A percentile compares a stretch with the other conserved stretches of the same genome.
Conservation (phyloP, 1,140 invertebrate species). For the Homalodisca vitripennis region DNA sequence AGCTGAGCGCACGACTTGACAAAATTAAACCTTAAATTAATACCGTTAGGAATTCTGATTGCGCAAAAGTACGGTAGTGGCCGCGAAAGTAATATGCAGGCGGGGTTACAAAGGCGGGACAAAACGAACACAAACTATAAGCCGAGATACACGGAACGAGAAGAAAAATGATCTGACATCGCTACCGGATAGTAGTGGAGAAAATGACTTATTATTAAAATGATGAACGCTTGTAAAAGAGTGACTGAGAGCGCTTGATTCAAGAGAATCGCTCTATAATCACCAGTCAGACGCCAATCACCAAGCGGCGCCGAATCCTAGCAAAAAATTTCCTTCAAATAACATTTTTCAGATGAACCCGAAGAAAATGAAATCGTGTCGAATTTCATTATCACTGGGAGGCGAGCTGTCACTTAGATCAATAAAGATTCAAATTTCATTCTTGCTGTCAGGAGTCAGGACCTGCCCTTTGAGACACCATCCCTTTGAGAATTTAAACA, state of each 20-base stretch:
- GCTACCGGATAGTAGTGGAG: constrained; percentile 19
- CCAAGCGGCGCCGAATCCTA: constrained; percentile 17
- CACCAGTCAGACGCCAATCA: constrained; percentile 9
- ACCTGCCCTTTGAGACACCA: too few species aligned
- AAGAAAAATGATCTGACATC: constrained; percentile 5
- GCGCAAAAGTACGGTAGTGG: not conserved
- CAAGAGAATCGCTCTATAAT: constrained; percentile 15
- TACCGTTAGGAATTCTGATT: not conserved
- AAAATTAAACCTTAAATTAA: not conserved
- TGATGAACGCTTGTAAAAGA: constrained; percentile 26
- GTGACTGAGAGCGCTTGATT: constrained; percentile 13
- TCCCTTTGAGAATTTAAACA: too few species aligned
- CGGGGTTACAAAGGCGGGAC: not conserved
- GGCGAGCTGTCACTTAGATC: constrained; percentile 25
- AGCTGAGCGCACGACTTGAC: not conserved
- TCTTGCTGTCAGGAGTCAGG: constrained; percentile 11
- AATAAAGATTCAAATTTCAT: constrained; percentile 26
- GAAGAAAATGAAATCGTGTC: constrained; percentile 24
- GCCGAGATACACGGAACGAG: constrained; percentile 16
- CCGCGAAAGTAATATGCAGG: constrained; percentile 14
- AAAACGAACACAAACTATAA: constrained; percentile 14
- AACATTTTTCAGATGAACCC: constrained; percentile 24
- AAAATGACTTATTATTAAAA: constrained; percentile 22
- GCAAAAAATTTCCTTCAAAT: constrained; percentile 20
- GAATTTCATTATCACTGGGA: constrained; percentile 24